Conservation (phyloP, 2,888 invertebrate genomes). For the Ceratothoa steindachneri region DNA sequence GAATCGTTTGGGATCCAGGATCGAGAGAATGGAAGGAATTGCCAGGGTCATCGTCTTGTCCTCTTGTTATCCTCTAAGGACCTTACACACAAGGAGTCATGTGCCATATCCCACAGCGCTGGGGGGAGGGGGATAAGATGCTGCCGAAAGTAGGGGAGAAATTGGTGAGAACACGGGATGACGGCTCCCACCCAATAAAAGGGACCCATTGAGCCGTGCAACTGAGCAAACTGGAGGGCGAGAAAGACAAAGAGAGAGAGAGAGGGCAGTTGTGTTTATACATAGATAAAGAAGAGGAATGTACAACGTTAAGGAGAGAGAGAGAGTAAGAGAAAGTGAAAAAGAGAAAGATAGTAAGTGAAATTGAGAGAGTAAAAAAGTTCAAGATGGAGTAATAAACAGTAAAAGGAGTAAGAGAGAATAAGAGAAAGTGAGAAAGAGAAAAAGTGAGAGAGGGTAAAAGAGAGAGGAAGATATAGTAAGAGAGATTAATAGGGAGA, state of each 20-base stretch:
- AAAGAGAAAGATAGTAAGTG: neutral
- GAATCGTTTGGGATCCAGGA: neutral
- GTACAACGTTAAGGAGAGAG: neutral
- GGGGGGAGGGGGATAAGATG: too few relatives aligned
- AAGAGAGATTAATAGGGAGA: neutral
- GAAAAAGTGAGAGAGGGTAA: neutral
- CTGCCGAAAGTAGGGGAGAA: too few relatives aligned
- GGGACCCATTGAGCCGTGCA: neutral
- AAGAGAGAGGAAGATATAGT: conserved; percentile 9
- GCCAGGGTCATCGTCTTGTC: too few relatives aligned
- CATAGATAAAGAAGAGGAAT: conserved; percentile 6
- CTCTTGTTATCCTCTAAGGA: too few relatives aligned
- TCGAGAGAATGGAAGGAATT: too few relatives aligned
- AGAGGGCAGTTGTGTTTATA: neutral
- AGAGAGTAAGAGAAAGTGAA: neutral
- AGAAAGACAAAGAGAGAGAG: neutral
- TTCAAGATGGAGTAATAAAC: conserved; percentile 7
- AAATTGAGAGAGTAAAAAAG: neutral
- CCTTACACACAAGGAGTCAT: too few relatives aligned
- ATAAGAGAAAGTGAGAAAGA: conserved; percentile 16
- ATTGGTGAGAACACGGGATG: neutral
- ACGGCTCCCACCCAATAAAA: neutral
- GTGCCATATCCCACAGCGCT: too few relatives aligned
- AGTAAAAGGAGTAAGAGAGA: neutral
- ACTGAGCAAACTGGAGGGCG: neutral